phyloP scores from a whole-genome alignment of 2,888 invertebrate species.

The Ditula angustiorana region DNA sequence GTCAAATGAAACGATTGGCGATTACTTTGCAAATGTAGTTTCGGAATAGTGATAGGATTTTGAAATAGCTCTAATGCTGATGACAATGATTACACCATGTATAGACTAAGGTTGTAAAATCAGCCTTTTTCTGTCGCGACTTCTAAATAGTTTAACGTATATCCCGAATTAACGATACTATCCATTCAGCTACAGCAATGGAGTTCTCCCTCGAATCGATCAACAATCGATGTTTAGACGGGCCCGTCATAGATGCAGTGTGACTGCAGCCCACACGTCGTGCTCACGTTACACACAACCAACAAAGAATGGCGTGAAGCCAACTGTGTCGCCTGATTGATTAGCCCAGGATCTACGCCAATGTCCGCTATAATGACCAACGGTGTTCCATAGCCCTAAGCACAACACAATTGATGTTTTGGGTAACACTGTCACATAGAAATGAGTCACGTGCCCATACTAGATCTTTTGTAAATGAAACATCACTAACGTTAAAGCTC shows the following conservation, averaged over 20 bases:
- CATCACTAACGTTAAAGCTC: no score
- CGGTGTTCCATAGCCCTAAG: conserved; percentile 21
- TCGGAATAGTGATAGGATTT: no score
- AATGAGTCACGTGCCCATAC: no score
- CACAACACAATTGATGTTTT: conserved; percentile 13
- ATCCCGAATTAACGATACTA: background rate
- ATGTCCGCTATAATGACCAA: conserved; percentile 35
- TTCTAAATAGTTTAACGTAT: background rate
- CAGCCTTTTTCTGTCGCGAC: no score
- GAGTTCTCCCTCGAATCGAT: no score
- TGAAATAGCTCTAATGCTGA: no score
- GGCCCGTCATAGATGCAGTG: background rate
- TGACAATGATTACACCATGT: no score
- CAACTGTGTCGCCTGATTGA: conserved; percentile 45
- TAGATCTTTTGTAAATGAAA: no score
- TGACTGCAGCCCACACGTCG: background rate
- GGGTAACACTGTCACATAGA: background rate
- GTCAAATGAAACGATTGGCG: no score
- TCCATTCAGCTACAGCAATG: background rate
- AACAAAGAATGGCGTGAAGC: conserved; percentile 41
- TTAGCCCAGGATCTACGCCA: conserved; percentile 41
- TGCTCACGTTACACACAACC: background rate
- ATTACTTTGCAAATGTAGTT: no score
- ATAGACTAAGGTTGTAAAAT: no score
- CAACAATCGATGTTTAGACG: background rate